Conservation (phyloP, 2,113 vertebrate species). For the Heterotilapia buettikoferi region DNA sequence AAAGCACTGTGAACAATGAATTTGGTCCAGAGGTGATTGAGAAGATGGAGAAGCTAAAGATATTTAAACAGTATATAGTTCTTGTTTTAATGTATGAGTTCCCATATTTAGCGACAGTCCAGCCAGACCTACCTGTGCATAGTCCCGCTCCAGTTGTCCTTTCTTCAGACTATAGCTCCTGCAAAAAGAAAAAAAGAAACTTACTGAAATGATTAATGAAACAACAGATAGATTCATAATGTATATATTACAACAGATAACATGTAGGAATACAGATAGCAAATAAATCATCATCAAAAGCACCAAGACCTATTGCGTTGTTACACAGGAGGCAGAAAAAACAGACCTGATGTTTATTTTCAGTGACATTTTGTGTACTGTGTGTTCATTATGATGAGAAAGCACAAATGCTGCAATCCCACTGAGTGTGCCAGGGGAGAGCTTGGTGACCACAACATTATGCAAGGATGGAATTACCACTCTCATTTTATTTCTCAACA, state of each 20-base stretch:
- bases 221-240: neutral
- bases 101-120: neutral
- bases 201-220: neutral
- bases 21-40: neutral
- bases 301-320: neutral
- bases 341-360: neutral
- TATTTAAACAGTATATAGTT: neutral
- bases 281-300: neutral
- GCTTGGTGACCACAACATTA: neutral
- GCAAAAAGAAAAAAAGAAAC: conserved; percentile 5
- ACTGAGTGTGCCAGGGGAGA: neutral
- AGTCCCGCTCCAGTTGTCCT: conserved; percentile 92
- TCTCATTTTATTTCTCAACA: neutral
- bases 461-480: neutral
- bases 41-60: neutral
- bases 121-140: conserved; percentile 83
- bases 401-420: neutral
- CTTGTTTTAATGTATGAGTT: neutral
- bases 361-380: neutral
- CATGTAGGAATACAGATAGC: neutral
- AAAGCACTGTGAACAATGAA: neutral
- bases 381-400: neutral
- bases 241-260: neutral
- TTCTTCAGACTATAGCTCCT: conserved; percentile 98
- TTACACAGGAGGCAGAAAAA: neutral